Base-by-base conservation (phyloP, 1,140 invertebrate species). In the Trypoxylus dichotomus region DNA sequence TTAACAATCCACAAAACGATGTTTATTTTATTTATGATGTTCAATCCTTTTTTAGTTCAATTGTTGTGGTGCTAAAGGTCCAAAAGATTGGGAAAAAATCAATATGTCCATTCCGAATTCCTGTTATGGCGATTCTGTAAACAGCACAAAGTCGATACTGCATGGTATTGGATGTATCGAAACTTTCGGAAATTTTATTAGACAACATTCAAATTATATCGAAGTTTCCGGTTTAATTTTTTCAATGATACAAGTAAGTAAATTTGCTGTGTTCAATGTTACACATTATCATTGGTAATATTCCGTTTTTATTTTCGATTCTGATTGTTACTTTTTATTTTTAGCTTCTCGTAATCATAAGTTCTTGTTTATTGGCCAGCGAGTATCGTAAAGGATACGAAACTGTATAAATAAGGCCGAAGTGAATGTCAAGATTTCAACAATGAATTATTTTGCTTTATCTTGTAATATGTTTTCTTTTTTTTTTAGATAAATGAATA, bases 321-420 rank as follows among this genome's bases (percentile, higher is more conserved):
- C 24, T 27, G 24, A 24, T 27, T 71, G 13, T 73, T 73, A 11
- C n/a, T 73, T 37, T 73, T 8, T 27, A 73, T 73, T 73, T 73
- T 73, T 73, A 73, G 71, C 21, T 73, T 8, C 1, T 73, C 37
- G 71, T 21, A n/a, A 73, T 73, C n/a, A n/a, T 73, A 37, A 13
- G 27, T 32, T 73, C 71, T 32, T 73, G 71, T 27, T 41, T 37
- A 8, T 37, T 73, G 71, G 8, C 71, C 11, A 37, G 21, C 11
- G 71, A 42, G 37, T 42, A 37, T 27, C 27, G 71, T 27, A 73
- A 73, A 73, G 71, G 71, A 41, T 73, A 73, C 11, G 71, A 73
- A 37, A 73, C 71, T 13, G 21, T 73, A 5, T 73, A 41, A n/a
- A 37, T 37, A 37, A 37, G 32, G 32, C 10, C 10, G 32, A 37